Conservation (phyloP, 2,888 invertebrate species). For the Phyllotreta cruciferae region DNA sequence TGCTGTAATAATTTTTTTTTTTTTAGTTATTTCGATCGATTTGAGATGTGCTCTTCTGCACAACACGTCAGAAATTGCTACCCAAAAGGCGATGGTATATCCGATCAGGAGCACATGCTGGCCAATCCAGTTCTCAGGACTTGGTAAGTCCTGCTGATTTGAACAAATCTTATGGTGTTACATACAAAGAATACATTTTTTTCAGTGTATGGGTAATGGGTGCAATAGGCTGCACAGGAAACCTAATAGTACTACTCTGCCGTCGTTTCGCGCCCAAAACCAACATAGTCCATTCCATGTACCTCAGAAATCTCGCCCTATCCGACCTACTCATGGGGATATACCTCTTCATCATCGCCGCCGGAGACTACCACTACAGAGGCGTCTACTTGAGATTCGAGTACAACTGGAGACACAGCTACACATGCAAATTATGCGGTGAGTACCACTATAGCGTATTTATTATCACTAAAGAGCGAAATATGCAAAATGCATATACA, state of each 20-base stretch:
- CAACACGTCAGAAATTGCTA: slow-evolving; percentile 65
- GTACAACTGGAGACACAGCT: slow-evolving; percentile 66
- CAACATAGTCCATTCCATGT: slow-evolving; percentile 68
- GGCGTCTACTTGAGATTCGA: slow-evolving; percentile 67
- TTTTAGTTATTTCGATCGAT: slow-evolving; percentile 66
- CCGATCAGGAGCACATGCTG: slow-evolving; percentile 65
- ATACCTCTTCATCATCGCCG: slow-evolving; percentile 67
- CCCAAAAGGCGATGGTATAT: slow-evolving; percentile 68
- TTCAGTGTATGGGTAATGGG: slow-evolving; percentile 70
- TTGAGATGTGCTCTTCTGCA: slow-evolving; percentile 65
- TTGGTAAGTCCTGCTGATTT: slow-evolving; percentile 59
- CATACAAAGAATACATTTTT: slow-evolving; percentile 16
- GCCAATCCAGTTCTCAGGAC: slow-evolving; percentile 65
- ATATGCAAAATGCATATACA: too few relatives aligned
- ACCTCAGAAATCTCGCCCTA: slow-evolving; percentile 68
- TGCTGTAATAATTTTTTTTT: too few relatives aligned
- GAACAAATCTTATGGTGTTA: too few relatives aligned
- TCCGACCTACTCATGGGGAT: slow-evolving; percentile 71
- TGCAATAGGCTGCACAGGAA: slow-evolving; percentile 65
- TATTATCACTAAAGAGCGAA: too few relatives aligned
- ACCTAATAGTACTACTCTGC: slow-evolving; percentile 65
- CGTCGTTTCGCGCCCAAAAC: slow-evolving; percentile 64
- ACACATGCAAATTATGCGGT: slow-evolving; percentile 66
- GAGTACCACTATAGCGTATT: slow-evolving; percentile 39
- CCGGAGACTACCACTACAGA: slow-evolving; percentile 63